Conservation (phyloP, 2,113 vertebrate genomes). For the Columba livia region DNA sequence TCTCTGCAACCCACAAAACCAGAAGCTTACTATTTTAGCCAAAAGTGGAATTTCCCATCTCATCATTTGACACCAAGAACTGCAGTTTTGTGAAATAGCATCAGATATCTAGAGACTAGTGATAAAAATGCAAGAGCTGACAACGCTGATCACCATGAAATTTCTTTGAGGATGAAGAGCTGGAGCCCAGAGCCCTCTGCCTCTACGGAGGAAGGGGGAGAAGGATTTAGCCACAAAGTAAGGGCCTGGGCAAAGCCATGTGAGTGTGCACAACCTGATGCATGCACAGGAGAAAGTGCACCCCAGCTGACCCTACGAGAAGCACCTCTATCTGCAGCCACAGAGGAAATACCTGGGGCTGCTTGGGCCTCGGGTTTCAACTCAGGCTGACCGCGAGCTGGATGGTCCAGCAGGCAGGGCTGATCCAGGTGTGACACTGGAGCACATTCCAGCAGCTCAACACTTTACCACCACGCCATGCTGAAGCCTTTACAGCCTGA, state of each 20-base stretch:
- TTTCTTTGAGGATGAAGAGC: not conserved
- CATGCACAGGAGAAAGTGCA: not conserved
- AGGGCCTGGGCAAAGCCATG: not conserved
- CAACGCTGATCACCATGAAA: not conserved
- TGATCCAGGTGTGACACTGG: not conserved
- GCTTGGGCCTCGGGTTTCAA: not conserved
- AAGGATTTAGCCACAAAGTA: not conserved
- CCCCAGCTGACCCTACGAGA: not conserved
- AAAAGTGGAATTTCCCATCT: not conserved
- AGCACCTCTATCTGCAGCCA: not conserved
- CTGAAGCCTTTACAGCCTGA: not conserved
- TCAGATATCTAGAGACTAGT: not conserved
- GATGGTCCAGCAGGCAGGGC: not conserved
- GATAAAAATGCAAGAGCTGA: not conserved
- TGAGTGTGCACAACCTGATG: not conserved
- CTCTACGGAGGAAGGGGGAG: not conserved
- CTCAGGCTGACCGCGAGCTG: not conserved
- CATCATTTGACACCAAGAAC: not conserved
- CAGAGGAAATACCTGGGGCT: not conserved
- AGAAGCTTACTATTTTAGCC: not conserved
- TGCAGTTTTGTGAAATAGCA: not conserved
- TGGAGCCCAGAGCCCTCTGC: not conserved
- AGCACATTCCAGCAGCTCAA: not conserved
- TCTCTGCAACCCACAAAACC: not conserved
- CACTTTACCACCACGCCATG: fast-evolving